Evolutionary conservation across 92 coral and sea anemone genomes (phyloP), one percentile per base, ranked within the genome.

Genomic region (Plumapathes pennacea): DNA sequence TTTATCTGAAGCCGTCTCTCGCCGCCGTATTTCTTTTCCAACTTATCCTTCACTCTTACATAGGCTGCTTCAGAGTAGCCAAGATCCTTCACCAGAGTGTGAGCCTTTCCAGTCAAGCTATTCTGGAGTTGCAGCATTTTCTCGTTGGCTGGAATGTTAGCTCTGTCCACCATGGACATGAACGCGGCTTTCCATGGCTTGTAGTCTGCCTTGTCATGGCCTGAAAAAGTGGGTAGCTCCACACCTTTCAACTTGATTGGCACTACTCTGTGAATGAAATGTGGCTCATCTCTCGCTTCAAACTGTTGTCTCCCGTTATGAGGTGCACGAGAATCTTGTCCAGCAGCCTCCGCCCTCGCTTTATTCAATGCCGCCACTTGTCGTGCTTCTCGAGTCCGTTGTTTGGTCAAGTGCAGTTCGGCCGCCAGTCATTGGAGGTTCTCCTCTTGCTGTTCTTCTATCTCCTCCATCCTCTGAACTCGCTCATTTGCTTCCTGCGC

Each of bases 151-250:
- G 82, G 38, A 26, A 75, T 64, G 41, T 63, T 46, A 1, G 67
- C 34, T 34, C 40, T 52, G 25, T 62, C 72, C 4, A 72, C 56
- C 4, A 72, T 38, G 2, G 80, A 40, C 56, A 62, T 50, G 29
- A 72, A 72, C 1, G 73, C 82, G 20, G 74, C 74, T 25, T 64
- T 64, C 82, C 74, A 64, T 21, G 82, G 51, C 28, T 74, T 62
- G 32, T 64, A 74, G 11, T 74, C 58, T 8, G 74, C 57, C 39
- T 75, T 75, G 32, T 65, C 62, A 5, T 66, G 60, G 6, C 69
- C 62, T 17, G 69, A 75, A 54, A 73, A 73, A 42, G 23, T 40
- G 10, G 72, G 81, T 34, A 62, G 58, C 19, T 43, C 72, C 2
- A 72, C 80, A 1, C 72, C 80, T 30, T 62, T 62, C 27, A 52